phyloP scores from a whole-genome alignment of 2,888 invertebrate genomes.

The Galerucella nymphaeae region DNA sequence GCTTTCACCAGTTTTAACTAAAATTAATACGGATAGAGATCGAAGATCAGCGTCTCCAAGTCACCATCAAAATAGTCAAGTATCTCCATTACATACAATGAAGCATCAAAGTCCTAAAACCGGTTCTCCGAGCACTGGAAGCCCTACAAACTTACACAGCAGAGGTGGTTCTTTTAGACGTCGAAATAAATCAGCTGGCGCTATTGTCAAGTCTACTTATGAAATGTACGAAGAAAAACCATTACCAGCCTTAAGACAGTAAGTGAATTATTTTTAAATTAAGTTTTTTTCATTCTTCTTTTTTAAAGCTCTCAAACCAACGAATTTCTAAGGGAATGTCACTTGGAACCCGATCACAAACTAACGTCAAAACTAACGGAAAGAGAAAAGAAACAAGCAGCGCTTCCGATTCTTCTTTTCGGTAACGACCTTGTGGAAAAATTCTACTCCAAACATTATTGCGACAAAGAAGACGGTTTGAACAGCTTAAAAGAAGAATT shows the following conservation, averaged over 20 bases:
- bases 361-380: conserved; percentile 75
- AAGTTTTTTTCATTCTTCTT: conserved; percentile 1
- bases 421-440: conserved; percentile 91
- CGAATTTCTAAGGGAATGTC: conserved; percentile 81
- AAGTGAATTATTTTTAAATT: conserved; percentile 59
- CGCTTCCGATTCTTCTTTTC: conserved; percentile 90
- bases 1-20: conserved; percentile 59
- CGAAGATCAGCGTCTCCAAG: conserved; percentile 66
- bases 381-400: conserved; percentile 87
- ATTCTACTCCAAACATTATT: conserved; percentile 89
- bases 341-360: conserved; percentile 70
- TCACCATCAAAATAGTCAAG: conserved; percentile 63
- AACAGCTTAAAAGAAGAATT: conserved; percentile 73
- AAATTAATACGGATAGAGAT: conserved; percentile 58
- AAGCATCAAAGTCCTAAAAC: conserved; percentile 67
- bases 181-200: conserved; percentile 75
- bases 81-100: conserved; percentile 67
- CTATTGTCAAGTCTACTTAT: conserved; percentile 73
- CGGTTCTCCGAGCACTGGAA: conserved; percentile 63
- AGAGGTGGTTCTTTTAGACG: conserved; percentile 69
- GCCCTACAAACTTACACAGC: conserved; percentile 67
- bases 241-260: conserved; percentile 88
- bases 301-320: conserved; percentile 80
- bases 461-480: conserved; percentile 90
- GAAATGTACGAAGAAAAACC: conserved; percentile 90